These are phyloP conservation scores for Gymnoscelis rufifasciata DNA, from an alignment of 2,888 invertebrate species.

Conservation along the genomic window DNA sequence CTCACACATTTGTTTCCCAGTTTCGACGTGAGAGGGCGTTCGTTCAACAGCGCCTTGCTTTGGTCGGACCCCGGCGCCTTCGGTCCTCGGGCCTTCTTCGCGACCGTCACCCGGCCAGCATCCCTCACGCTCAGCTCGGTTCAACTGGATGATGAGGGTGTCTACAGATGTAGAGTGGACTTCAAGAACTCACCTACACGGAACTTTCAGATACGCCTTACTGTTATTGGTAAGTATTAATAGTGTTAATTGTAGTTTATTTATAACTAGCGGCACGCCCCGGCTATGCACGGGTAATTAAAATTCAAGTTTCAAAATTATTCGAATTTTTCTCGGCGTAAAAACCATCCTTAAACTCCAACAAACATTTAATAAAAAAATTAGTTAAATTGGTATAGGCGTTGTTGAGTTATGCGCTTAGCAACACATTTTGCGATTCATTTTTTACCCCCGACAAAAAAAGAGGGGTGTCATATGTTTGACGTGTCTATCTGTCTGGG, in stretches of 20 bases:
- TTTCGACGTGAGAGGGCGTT: constrained; percentile 90
- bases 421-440: too few relatives aligned
- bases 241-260: neutral
- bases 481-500: too few relatives aligned
- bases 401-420: too few relatives aligned
- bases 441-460: too few relatives aligned
- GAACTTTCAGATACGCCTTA: constrained; percentile 92
- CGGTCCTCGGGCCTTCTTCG: constrained; percentile 91
- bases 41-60: constrained; percentile 88
- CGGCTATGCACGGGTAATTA: too few relatives aligned
- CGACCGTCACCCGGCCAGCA: constrained; percentile 88
- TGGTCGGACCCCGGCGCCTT: constrained; percentile 91
- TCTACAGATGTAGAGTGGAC: constrained; percentile 92
- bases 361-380: too few relatives aligned
- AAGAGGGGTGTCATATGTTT: too few relatives aligned
- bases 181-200: constrained; percentile 93
- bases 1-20: constrained; percentile 78
- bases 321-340: too few relatives aligned
- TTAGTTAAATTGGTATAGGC: too few relatives aligned
- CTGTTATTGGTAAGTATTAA: constrained; percentile 89
- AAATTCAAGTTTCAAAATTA: too few relatives aligned
- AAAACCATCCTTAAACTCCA: too few relatives aligned
- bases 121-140: constrained; percentile 90
- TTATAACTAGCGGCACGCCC: too few relatives aligned
- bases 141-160: constrained; percentile 90